A percentile compares a stretch with the other conserved stretches of the same genome.
Conservation (phyloP, 2,888 invertebrate genomes). For the Labia minor region DNA sequence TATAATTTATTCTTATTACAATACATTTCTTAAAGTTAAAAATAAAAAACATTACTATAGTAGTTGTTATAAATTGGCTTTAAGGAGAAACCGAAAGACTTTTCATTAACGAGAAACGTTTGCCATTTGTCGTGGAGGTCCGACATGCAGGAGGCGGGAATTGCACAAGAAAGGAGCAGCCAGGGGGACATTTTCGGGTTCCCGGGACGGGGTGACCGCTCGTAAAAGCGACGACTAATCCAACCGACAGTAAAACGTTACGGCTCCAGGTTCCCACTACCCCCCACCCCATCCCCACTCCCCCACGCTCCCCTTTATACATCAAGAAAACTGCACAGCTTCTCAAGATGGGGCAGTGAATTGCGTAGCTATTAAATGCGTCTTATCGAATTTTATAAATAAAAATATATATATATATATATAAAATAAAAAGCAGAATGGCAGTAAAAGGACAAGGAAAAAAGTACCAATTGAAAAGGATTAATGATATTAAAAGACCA, state of each 20-base stretch:
- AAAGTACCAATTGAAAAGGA: too few species aligned
- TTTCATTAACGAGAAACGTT: background rate
- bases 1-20: too few species aligned
- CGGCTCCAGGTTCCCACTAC: background rate
- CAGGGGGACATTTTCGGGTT: background rate
- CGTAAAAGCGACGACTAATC: conserved; percentile 13
- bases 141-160: too few species aligned
- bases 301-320: background rate
- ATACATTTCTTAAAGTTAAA: too few species aligned
- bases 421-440: too few species aligned
- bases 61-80: background rate
- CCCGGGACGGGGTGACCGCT: conserved; percentile 1
- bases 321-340: background rate
- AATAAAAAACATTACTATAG: too few species aligned
- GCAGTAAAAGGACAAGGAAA: too few species aligned
- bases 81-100: background rate
- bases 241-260: conserved; percentile 1
- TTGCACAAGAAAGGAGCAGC: background rate
- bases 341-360: background rate
- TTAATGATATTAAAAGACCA: too few species aligned
- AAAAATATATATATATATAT: too few species aligned
- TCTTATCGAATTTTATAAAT: background rate
- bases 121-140: background rate
- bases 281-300: background rate
- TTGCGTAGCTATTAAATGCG: background rate